Evolutionary conservation across 2,888 invertebrate genomes (phyloP).

Genomic region (Callimorpha dominula): DNA sequence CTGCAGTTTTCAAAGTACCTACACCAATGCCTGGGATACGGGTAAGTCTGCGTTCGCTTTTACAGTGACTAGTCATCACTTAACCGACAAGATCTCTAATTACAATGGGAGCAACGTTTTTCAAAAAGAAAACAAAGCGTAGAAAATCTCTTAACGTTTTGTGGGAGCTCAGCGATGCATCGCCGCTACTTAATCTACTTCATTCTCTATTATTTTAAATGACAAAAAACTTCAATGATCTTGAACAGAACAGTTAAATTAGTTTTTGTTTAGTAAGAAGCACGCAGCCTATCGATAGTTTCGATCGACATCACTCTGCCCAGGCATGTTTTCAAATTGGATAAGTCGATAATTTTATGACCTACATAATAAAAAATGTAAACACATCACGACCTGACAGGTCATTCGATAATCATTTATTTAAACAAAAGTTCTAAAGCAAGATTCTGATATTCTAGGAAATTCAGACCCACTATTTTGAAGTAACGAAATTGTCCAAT

Average conservation of each 20-base stretch:
- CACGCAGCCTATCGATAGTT: slow-evolving; percentile 61
- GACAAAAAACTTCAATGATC: slow-evolving; percentile 77
- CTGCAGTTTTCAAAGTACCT: not conserved
- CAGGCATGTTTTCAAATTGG: slow-evolving; percentile 61
- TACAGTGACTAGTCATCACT: slow-evolving; percentile 81
- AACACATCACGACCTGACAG: slow-evolving; percentile 39
- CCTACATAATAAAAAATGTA: slow-evolving; percentile 33
- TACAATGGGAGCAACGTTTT: slow-evolving; percentile 74
- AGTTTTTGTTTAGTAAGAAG: slow-evolving; percentile 74
- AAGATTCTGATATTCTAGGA: not conserved
- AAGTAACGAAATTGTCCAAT: not conserved
- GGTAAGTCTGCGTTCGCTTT: slow-evolving; percentile 1
- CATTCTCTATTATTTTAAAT: slow-evolving; percentile 67
- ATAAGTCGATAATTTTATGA: slow-evolving; percentile 54
- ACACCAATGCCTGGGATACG: not conserved
- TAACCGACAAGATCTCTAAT: slow-evolving; percentile 77
- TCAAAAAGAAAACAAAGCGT: slow-evolving; percentile 80
- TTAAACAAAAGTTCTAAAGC: not conserved
- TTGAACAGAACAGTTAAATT: slow-evolving; percentile 77
- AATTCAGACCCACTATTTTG: not conserved
- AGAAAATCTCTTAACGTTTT: slow-evolving; percentile 81
- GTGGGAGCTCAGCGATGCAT: slow-evolving; percentile 74
- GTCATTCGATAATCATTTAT: slow-evolving; percentile 45
- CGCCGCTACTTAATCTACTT: slow-evolving; percentile 70
- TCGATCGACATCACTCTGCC: slow-evolving; percentile 63